Conservation (phyloP, 1,140 invertebrate genomes). For the Periplaneta americana region DNA sequence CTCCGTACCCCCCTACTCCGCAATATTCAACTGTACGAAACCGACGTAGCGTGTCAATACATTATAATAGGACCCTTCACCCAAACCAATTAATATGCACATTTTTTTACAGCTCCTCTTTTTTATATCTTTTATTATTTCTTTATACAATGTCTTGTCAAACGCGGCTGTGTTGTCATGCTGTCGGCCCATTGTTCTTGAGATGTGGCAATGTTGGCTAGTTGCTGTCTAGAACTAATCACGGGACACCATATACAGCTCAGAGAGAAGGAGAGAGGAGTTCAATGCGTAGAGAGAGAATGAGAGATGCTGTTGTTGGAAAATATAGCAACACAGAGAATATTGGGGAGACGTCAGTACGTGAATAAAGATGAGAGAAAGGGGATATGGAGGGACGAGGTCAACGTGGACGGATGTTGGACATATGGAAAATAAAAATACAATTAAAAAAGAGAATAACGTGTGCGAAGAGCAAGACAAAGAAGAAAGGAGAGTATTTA, state of each 20-base stretch:
- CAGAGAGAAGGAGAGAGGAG: too few relatives aligned
- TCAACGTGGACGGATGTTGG: not conserved
- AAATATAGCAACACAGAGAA: not conserved
- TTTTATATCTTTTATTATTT: not conserved
- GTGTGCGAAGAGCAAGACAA: not conserved
- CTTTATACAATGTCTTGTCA: not conserved
- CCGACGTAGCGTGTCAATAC: not conserved
- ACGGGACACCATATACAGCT: not conserved
- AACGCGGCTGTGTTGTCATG: not conserved
- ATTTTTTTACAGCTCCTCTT: not conserved
- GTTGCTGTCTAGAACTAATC: not conserved
- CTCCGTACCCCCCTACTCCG: not conserved
- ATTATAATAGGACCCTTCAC: not conserved
- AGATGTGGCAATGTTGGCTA: not conserved
- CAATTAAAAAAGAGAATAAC: not conserved
- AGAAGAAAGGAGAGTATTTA: not conserved
- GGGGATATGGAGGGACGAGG: not conserved
- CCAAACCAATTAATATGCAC: not conserved
- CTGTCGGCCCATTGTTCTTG: not conserved
- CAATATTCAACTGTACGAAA: not conserved
- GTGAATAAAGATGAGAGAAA: not conserved
- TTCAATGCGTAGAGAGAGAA: too few relatives aligned
- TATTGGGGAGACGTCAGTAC: not conserved
- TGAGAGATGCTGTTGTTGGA: not conserved
- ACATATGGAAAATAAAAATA: not conserved